Evolutionary conservation across 2,888 invertebrate genomes (phyloP), one percentile per base, ranked within the genome.

Genomic region (Lissonota sp.): DNA sequence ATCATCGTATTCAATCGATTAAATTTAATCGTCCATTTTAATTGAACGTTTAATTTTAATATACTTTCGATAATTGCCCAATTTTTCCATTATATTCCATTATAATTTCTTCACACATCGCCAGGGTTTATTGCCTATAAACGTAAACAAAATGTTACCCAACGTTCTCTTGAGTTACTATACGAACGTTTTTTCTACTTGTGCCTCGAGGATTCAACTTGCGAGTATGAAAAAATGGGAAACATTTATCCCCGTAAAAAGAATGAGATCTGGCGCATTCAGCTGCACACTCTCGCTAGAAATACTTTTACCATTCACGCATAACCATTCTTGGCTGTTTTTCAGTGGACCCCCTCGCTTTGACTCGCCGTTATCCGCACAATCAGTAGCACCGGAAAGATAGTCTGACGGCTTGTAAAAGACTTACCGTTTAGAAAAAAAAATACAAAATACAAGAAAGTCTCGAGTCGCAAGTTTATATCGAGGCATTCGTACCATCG

Each of bases 381-480:
- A 26, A 26, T 26, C 26, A 26, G 26, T 26, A 2, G 26, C 75
- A 75, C 71, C 79, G 79, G 82, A 82, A 82, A 79, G 39, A 51
- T 3, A 67, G 39, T 55, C 26, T 3, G 79, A 82, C 78, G 63
- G 79, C 66, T 51, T 51, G 67, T 77, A 75, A 79, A 82, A 75
- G 63, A 78, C 49, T 26, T 26, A 26, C 26, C 26, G 3, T 26
- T 26, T 26, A 69, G 62, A 78, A 46, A 57, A 46, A 72, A 79
- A 82, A 82, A 79, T 75, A 71, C 75, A 71, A 82, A 79, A 79
- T 69, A 67, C 64, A 79, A 82, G 79, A 79, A 79, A 79, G 81
- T 82, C 75, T 81, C 51, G n/a, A 40, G 16, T 58, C 16, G n/a
- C n/a, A n/a, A n/a, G n/a, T n/a, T n/a, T n/a, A n/a, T n/a, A n/a